These are phyloP conservation scores for Furnarius figulus DNA, from an alignment of 2,113 vertebrate species.

Conservation along the genomic window DNA sequence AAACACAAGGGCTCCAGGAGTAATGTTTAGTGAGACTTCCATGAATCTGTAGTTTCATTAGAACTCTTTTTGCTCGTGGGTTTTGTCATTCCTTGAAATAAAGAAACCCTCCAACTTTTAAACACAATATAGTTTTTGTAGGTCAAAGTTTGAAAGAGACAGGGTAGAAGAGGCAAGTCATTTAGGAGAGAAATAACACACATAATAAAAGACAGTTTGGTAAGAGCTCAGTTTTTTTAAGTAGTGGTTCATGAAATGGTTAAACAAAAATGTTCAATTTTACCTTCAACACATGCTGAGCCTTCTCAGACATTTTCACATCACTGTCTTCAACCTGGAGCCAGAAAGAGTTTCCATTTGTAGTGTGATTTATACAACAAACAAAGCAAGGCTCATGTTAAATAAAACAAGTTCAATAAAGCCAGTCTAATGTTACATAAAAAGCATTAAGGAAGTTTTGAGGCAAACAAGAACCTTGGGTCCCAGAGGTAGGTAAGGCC, in stretches of 20 bases:
- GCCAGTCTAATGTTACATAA: background rate
- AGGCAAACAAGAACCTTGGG: background rate
- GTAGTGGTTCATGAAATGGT: background rate
- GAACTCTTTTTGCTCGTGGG: background rate
- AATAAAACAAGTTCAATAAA: background rate
- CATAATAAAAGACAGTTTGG: background rate
- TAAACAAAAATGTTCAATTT: background rate
- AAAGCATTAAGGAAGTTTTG: background rate
- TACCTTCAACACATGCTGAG: constrained; percentile 73
- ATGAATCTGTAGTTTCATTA: background rate
- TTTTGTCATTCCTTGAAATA: background rate
- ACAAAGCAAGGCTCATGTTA: background rate
- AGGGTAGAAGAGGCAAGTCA: background rate
- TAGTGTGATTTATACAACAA: background rate
- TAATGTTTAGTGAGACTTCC: background rate
- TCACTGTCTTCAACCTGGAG: constrained; percentile 89
- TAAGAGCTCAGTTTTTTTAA: background rate
- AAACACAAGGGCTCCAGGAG: background rate
- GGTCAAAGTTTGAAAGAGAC: background rate
- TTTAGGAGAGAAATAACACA: background rate
- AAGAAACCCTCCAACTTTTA: background rate
- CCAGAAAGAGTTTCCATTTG: constrained; percentile 17
- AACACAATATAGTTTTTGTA: background rate
- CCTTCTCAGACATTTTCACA: constrained; percentile 88
- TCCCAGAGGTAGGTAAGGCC: background rate